Evolutionary conservation across 2,888 invertebrate genomes (phyloP), one percentile per base, ranked within the genome.

Genomic region (Pachycephus smyrnensis): DNA sequence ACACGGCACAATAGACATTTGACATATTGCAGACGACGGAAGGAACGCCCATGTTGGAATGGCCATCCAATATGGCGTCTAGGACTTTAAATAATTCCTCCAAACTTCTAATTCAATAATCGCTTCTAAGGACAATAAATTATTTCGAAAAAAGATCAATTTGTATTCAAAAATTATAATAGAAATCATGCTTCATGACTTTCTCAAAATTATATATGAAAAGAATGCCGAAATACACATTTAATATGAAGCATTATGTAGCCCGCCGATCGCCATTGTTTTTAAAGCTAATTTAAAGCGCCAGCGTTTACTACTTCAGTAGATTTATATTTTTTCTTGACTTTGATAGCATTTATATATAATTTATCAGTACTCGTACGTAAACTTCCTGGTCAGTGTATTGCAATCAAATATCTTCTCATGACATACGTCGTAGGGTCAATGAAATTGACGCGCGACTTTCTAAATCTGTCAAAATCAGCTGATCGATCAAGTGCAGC

Each of bases 21-120:
- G 86, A 86, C 85, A 88, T 85, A 84, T 86, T 85, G 88, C 88
- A 88, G 88, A 88, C 88, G 88, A 87, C 87, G 82, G 84, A 86
- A 86, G 86, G 77, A 87, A 86, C 87, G 87, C 88, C 88, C 88
- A 88, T 88, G 82, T 84, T 84, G 81, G 68, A 73, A 77, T 74
- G 32, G 40, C 36, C 32, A 75, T 68, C 31, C 33, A 69, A 68
- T 31, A 68, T 69, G 40, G 75, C 75, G 6, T 55, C 23, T 23
- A 55, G 55, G 6, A 23, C 55, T 55, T 55, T 55, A 55, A 55
- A 55, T 55, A 55, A 55, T 55, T 23, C 6, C 9, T 55, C 23
- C 23, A 55, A 55, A 55, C 55, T 55, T 6, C 9, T 55, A 55
- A 9, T 23, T 55, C 9, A 55, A 55, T 23, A 55, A 55, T 23